Percentiles rank a stretch among this genome's conserved stretches.
phyloP scores from a whole-genome alignment of 2,797 vertebrate genomes.

The Discoglossus pictus region DNA sequence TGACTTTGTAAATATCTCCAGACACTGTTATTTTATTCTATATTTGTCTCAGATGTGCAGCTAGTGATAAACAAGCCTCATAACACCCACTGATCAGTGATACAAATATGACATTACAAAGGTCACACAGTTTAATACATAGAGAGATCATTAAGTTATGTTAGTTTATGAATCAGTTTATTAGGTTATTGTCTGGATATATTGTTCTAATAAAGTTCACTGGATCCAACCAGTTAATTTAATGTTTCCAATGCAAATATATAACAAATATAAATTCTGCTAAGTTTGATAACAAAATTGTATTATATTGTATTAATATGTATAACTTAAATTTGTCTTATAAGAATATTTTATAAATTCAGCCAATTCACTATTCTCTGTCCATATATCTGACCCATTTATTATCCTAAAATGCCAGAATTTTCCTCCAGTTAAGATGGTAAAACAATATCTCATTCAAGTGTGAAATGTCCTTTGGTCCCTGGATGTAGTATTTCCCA shows the following conservation, averaged over 20 bases:
- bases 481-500: constrained; percentile 25
- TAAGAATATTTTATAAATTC: no score
- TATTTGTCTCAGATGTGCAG: constrained; percentile 21
- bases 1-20: no score
- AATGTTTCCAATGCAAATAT: no score
- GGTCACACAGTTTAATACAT: constrained; percentile 34
- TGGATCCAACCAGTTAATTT: no score
- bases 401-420: neutral
- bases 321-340: no score
- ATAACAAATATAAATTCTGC: no score
- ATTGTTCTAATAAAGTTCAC: no score
- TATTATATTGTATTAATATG: no score
- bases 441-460: constrained; percentile 19
- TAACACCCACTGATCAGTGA: constrained; percentile 36
- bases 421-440: neutral
- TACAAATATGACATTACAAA: constrained; percentile 41
- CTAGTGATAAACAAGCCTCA: constrained; percentile 26
- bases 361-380: constrained; percentile 30
- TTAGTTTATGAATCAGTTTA: neutral
- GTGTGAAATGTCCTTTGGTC: constrained; percentile 42
- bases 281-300: no score
- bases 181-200: no score
- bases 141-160: constrained; percentile 31
- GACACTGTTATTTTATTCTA: constrained; percentile 28
- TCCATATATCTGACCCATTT: no score